A percentile compares a stretch with the other conserved stretches of the same genome.
Evolutionary conservation across 2,797 vertebrate genomes (phyloP).

Genomic region (Cirrhinus molitorella): DNA sequence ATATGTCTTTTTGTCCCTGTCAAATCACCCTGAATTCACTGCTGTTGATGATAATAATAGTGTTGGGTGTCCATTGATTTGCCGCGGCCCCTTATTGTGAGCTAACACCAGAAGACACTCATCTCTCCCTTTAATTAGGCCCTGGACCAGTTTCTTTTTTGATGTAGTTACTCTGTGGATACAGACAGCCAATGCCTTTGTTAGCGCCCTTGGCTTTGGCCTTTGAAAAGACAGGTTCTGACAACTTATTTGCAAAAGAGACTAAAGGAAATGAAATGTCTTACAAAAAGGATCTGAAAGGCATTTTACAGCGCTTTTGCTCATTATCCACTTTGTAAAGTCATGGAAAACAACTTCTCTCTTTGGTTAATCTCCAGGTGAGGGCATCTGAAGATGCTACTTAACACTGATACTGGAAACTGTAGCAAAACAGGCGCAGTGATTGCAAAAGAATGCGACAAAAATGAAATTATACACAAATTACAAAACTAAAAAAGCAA

Average conservation of each 20-base stretch:
- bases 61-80: constrained; percentile 80
- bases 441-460: constrained; percentile 39
- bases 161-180: constrained; percentile 68
- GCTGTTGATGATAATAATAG: constrained; percentile 73
- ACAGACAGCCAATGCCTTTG: constrained; percentile 54
- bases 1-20: constrained; percentile 79
- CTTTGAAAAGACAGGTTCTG: constrained; percentile 38
- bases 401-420: constrained; percentile 54
- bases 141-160: constrained; percentile 72
- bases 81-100: constrained; percentile 76
- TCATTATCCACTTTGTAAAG: constrained; percentile 53
- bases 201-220: constrained; percentile 45
- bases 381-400: constrained; percentile 46
- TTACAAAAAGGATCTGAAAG: constrained; percentile 40
- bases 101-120: constrained; percentile 78
- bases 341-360: constrained; percentile 49
- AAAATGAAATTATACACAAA: constrained; percentile 38
- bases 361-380: constrained; percentile 56
- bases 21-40: constrained; percentile 77
- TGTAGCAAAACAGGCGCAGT: constrained; percentile 46
- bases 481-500: constrained; percentile 32
- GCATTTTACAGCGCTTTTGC: constrained; percentile 28
- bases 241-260: constrained; percentile 46
- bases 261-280: constrained; percentile 26
- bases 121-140: constrained; percentile 81